Conservation (phyloP, 1,140 invertebrate genomes). For the Calliopsis andreniformis region DNA sequence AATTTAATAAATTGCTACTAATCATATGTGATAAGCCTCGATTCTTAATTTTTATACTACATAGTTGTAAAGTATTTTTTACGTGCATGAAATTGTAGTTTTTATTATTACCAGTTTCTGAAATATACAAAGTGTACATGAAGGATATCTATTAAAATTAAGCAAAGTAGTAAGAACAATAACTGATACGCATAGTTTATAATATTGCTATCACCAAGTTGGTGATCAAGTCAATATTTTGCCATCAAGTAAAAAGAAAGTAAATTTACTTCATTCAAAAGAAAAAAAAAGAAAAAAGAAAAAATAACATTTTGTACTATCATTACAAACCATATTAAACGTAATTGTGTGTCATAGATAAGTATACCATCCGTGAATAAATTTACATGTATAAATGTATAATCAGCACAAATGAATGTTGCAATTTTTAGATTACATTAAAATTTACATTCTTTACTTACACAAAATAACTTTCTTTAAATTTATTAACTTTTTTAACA, state of each 20-base stretch:
- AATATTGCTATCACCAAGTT: no score
- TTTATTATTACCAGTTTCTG: neutral
- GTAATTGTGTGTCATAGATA: conserved; percentile 3
- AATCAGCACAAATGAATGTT: conserved; percentile 10
- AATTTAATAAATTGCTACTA: neutral
- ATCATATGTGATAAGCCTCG: neutral
- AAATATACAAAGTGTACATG: conserved; percentile 14
- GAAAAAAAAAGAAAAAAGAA: neutral
- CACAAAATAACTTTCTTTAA: neutral
- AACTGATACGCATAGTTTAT: neutral
- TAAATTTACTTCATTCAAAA: neutral
- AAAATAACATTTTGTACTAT: no score
- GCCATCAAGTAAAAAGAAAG: neutral
- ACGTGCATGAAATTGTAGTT: neutral
- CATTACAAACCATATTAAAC: neutral
- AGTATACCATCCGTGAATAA: neutral
- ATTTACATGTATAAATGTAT: conserved; percentile 13
- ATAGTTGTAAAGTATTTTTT: neutral
- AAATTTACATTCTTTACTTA: conserved; percentile 11
- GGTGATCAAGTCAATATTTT: no score
- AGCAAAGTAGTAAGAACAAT: neutral
- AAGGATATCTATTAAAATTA: conserved; percentile 1
- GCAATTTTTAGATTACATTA: neutral
- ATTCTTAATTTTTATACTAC: neutral
- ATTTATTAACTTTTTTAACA: conserved; percentile 3